Percentiles rank a stretch among this genome's conserved stretches.
Conservation (phyloP, 2,888 invertebrate genomes). For the Conomelus anceps region DNA sequence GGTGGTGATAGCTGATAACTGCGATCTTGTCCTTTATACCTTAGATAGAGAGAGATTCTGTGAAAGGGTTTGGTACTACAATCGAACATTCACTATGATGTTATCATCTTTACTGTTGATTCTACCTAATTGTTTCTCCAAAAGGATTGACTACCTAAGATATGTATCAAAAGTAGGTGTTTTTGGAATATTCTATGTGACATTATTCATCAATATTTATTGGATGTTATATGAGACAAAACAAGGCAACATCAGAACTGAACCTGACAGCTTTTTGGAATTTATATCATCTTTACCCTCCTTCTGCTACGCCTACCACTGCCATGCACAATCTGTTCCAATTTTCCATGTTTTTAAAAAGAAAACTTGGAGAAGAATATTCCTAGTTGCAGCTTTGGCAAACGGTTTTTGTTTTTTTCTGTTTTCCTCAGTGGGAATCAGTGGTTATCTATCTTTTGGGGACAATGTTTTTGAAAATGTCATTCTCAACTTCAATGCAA, state of each 20-base stretch:
- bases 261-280: background rate
- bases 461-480: background rate
- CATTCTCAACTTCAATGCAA: background rate
- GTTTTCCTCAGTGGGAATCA: background rate
- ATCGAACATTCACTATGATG: background rate
- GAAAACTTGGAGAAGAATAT: background rate
- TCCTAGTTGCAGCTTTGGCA: background rate
- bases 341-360: background rate
- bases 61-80: background rate
- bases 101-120: background rate
- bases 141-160: background rate
- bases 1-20: background rate
- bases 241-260: background rate
- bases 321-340: background rate
- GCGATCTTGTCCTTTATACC: background rate
- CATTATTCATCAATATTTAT: background rate
- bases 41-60: background rate
- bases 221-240: background rate
- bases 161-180: background rate
- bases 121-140: background rate
- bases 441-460: background rate
- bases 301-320: background rate
- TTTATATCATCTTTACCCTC: background rate
- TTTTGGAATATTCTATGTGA: background rate
- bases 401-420: background rate